These are phyloP conservation scores for Rhea americana DNA, from an alignment of 2,113 vertebrate species.

Conservation along the genomic window DNA sequence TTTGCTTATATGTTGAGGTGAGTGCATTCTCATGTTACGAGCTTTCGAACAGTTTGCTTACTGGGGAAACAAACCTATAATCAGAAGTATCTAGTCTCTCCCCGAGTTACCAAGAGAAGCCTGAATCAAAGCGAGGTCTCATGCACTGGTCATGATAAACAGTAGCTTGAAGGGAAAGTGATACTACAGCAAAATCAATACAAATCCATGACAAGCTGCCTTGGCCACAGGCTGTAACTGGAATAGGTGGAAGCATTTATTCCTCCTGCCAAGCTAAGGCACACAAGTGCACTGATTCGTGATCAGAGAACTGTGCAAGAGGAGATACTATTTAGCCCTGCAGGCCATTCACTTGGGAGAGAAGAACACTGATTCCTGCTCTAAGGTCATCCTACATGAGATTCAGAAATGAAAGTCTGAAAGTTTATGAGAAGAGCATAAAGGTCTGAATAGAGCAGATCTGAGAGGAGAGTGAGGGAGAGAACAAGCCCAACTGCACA, in stretches of 20 bases:
- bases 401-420: background rate
- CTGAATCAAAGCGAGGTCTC: background rate
- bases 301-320: background rate
- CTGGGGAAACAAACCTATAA: background rate
- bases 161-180: background rate
- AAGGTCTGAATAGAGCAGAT: background rate
- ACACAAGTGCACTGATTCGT: background rate
- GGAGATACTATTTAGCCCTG: background rate
- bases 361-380: background rate
- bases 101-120: background rate
- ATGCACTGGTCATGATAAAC: rapidly evolving
- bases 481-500: background rate
- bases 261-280: background rate
- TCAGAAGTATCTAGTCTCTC: background rate
- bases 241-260: background rate
- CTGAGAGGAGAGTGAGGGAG: background rate
- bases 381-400: background rate
- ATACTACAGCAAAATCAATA: background rate
- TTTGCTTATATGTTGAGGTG: background rate
- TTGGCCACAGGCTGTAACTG: background rate
- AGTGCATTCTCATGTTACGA: background rate
- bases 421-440: background rate
- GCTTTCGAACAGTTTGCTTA: background rate
- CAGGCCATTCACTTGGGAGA: background rate
- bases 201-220: background rate